Evolutionary conservation across 2,113 vertebrate genomes (phyloP).

Genomic region (Lepus americanus): DNA sequence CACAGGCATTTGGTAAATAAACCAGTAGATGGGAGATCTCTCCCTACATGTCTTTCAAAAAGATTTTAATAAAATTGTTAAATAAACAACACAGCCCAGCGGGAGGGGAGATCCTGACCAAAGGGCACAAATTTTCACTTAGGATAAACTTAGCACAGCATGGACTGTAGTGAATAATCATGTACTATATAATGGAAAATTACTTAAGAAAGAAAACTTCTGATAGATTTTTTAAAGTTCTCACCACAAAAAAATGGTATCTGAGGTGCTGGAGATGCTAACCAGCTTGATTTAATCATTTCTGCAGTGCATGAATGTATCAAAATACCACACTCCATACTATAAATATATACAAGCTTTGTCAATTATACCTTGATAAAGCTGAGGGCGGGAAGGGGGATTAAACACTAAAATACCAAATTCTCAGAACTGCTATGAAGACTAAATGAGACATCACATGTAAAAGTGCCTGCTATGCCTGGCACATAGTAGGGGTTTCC

Average conservation of each 20-base stretch:
- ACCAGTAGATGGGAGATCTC: too few relatives aligned
- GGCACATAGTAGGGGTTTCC: background rate
- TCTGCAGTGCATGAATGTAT: background rate
- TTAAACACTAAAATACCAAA: background rate
- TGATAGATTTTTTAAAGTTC: background rate
- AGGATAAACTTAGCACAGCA: background rate
- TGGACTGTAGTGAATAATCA: background rate
- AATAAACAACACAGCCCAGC: too few relatives aligned
- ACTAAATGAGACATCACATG: background rate
- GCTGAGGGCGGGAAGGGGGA: background rate
- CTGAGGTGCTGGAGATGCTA: background rate
- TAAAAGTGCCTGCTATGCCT: background rate
- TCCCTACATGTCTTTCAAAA: too few relatives aligned
- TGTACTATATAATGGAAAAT: background rate
- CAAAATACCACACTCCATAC: background rate
- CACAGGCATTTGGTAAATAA: too few relatives aligned
- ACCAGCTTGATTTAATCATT: background rate
- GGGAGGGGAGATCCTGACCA: background rate
- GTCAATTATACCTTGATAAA: background rate
- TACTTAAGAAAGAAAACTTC: background rate
- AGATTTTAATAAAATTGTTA: too few relatives aligned
- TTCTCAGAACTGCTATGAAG: background rate
- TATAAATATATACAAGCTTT: background rate
- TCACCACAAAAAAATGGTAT: background rate
- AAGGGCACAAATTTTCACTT: background rate